phyloP scores from a whole-genome alignment of 1,140 invertebrate species.

The Campoletis sonorensis region DNA sequence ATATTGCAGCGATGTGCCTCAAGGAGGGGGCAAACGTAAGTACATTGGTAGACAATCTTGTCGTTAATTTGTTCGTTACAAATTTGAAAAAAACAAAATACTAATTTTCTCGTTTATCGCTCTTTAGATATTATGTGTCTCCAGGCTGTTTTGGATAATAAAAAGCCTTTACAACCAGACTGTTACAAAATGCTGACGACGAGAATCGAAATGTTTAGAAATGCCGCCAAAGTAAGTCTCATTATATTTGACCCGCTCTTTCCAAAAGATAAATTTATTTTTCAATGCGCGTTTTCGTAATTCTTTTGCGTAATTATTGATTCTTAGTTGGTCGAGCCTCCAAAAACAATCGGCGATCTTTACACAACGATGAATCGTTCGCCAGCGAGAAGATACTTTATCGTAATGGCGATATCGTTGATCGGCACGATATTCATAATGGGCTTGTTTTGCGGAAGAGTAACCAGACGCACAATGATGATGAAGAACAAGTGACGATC shows the following conservation, averaged over 20 bases:
- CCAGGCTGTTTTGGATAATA: slow-evolving; percentile 82
- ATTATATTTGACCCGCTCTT: too few relatives aligned
- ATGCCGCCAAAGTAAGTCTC: slow-evolving; percentile 85
- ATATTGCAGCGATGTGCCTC: slow-evolving; percentile 88
- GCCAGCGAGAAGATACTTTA: slow-evolving; percentile 87
- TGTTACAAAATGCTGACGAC: slow-evolving; percentile 88
- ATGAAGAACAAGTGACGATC: slow-evolving; percentile 83
- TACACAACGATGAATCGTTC: slow-evolving; percentile 82
- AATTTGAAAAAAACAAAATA: background rate
- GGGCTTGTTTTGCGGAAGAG: slow-evolving; percentile 89
- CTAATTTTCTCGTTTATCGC: slow-evolving; percentile 36
- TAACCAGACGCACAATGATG: slow-evolving; percentile 83
- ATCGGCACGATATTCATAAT: slow-evolving; percentile 88
- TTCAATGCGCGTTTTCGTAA: too few relatives aligned
- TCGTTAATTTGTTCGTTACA: slow-evolving; percentile 31
- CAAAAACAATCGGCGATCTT: slow-evolving; percentile 84
- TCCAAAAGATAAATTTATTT: too few relatives aligned
- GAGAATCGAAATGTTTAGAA: slow-evolving; percentile 92
- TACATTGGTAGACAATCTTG: slow-evolving; percentile 56
- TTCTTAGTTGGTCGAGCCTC: slow-evolving; percentile 75
- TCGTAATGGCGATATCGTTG: slow-evolving; percentile 82
- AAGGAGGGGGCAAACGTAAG: slow-evolving; percentile 91
- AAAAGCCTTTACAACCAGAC: slow-evolving; percentile 83
- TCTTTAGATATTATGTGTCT: slow-evolving; percentile 90
- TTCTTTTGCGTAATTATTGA: too few relatives aligned